Conservation (phyloP, 2,888 invertebrate species). For the Drosophila lutescens region DNA sequence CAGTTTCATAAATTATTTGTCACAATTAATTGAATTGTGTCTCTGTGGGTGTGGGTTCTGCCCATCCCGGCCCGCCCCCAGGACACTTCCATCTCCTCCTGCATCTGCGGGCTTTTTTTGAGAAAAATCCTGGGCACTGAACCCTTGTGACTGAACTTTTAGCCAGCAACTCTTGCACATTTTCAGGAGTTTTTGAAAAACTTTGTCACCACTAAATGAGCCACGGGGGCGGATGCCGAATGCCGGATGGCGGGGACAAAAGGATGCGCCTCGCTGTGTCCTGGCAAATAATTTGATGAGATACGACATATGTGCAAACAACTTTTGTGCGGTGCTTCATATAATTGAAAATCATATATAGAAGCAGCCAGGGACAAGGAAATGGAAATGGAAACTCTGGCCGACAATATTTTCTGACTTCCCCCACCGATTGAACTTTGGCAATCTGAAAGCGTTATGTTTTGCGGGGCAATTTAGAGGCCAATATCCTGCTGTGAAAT, state of each 20-base stretch:
- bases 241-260: constrained; percentile 58
- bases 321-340: constrained; percentile 74
- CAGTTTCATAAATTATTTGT: constrained; percentile 81
- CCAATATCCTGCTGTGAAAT: constrained; percentile 83
- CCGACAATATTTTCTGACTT: constrained; percentile 7
- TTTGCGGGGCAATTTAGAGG: constrained; percentile 83
- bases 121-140: constrained; percentile 23
- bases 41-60: constrained; percentile 41
- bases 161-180: constrained; percentile 47
- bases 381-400: not conserved
- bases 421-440: constrained; percentile 12
- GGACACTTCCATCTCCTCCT: constrained; percentile 1
- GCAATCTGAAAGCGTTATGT: constrained; percentile 46
- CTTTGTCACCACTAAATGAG: constrained; percentile 72
- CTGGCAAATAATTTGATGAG: constrained; percentile 84
- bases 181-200: constrained; percentile 58
- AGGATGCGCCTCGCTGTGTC: constrained; percentile 63
- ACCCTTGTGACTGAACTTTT: constrained; percentile 32
- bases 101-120: constrained; percentile 25
- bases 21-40: constrained; percentile 84
- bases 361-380: constrained; percentile 1
- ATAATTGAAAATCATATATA: constrained; percentile 84
- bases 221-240: constrained; percentile 35
- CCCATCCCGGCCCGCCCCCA: not conserved
- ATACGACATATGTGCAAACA: constrained; percentile 85